Evolutionary conservation across 2,113 vertebrate genomes (phyloP), one percentile per base, ranked within the genome.

Genomic region (Zosterops borbonicus): DNA sequence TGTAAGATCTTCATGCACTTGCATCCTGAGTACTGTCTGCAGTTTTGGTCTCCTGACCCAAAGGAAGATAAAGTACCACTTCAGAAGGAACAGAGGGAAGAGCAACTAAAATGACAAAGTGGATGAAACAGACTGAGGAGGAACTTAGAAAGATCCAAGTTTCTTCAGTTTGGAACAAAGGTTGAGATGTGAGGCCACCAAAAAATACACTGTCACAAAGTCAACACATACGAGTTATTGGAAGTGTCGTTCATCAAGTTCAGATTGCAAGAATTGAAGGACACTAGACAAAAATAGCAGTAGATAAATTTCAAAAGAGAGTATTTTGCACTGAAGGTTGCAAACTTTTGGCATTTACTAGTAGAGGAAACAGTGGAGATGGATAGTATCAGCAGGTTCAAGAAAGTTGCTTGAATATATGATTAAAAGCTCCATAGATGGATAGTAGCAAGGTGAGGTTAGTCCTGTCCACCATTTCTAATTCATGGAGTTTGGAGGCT

Each of bases 231-330:
- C 14, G 3, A 9, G 9, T 86, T 83, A 21, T 53, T 89, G 50
- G 16, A 75, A 53, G 29, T 3, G 1, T 63, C 0, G 0, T 53
- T 83, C 42, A 79, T 64, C 62, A 52, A 21, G 58, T 79, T 16
- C 21, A 71, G 60, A 86, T 79, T 44, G 17, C 13, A 87, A 19
- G 18, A 87, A 59, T 17, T 44, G 27, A 78, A 31, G 39, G 5
- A 2, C 14, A 44, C 3, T 47, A 41, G 7, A 58, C 47, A 42
- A 56, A 94, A 92, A 82, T 0, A 6, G 27, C 14, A 39, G 69
- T 42, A 84, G 52, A 52, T 52, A 63, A 50, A 63, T 84, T 75
- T 87, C n/a, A n/a, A n/a, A 71, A 64, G 3, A 50, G 55, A 69
- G 7, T 35, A 31, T 47, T 84, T 83, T 87, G n/a, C 3, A 5